Percentiles rank a stretch among this genome's conserved stretches.
Evolutionary conservation across 2,797 vertebrate genomes (phyloP).

Genomic region (Micropoecilia bifurca): DNA sequence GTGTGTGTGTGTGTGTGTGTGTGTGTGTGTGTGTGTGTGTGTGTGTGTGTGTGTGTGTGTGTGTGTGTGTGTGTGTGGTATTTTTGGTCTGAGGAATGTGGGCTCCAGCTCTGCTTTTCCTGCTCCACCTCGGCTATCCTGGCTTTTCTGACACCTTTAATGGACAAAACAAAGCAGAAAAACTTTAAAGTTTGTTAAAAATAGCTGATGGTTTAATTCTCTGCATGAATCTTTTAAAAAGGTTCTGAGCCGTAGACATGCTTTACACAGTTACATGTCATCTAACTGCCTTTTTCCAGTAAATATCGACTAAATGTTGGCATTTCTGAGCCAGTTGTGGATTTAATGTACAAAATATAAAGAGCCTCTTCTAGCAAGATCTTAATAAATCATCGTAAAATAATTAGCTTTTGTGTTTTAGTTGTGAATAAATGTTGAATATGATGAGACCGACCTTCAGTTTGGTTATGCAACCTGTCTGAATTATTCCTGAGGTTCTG

Average conservation of each 20-base stretch:
- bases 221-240: background rate
- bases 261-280: background rate
- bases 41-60: constrained; percentile 2
- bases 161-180: background rate
- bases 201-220: background rate
- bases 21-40: background rate
- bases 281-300: background rate
- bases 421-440: background rate
- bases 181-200: background rate
- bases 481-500: background rate
- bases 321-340: background rate
- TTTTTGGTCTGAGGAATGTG: constrained; percentile 66
- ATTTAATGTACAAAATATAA: background rate
- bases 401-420: background rate
- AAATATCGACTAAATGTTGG: background rate
- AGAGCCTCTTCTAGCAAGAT: background rate
- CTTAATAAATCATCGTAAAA: background rate
- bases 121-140: constrained; percentile 55
- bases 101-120: constrained; percentile 57
- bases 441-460: background rate
- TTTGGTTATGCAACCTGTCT: background rate
- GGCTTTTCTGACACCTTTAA: constrained; percentile 1
- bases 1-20: background rate
- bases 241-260: background rate
- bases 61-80: constrained; percentile 17